Evolutionary conservation across 2,113 vertebrate genomes (phyloP).

Genomic region (Zosterops lateralis): DNA sequence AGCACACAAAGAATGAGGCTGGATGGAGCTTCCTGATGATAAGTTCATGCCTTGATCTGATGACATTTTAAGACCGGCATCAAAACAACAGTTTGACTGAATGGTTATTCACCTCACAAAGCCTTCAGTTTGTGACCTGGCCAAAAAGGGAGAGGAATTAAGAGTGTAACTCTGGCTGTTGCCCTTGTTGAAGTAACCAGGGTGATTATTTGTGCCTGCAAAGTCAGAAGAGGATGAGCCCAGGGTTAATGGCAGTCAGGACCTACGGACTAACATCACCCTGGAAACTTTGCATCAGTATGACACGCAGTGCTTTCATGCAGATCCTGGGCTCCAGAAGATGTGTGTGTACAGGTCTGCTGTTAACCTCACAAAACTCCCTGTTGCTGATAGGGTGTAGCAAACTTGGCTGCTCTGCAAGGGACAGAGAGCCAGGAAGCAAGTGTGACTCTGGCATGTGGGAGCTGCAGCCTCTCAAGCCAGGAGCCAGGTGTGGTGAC

Average conservation of each 20-base stretch:
- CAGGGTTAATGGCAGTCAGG: background rate
- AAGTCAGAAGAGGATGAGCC: background rate
- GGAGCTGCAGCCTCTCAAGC: background rate
- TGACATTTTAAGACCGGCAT: background rate
- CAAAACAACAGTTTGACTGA: background rate
- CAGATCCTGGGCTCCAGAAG: background rate
- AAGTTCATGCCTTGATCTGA: background rate
- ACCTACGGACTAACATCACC: background rate
- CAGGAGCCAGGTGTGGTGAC: rapidly evolving
- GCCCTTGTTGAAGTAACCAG: background rate
- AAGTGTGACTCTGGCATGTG: rapidly evolving
- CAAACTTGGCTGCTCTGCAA: rapidly evolving
- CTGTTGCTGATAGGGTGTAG: background rate
- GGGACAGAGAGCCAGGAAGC: background rate
- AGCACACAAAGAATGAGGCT: rapidly evolving
- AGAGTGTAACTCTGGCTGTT: rapidly evolving
- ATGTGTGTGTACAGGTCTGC: background rate
- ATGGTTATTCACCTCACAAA: background rate
- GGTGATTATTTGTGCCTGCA: background rate
- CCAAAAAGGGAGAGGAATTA: background rate
- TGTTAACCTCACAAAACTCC: background rate
- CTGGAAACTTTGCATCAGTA: background rate
- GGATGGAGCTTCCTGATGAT: rapidly evolving
- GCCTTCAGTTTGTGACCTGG: background rate
- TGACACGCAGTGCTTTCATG: background rate